Evolutionary conservation across 2,113 vertebrate species (phyloP), one percentile per base, ranked within the genome.

Genomic region (Engraulis encrasicolus): DNA sequence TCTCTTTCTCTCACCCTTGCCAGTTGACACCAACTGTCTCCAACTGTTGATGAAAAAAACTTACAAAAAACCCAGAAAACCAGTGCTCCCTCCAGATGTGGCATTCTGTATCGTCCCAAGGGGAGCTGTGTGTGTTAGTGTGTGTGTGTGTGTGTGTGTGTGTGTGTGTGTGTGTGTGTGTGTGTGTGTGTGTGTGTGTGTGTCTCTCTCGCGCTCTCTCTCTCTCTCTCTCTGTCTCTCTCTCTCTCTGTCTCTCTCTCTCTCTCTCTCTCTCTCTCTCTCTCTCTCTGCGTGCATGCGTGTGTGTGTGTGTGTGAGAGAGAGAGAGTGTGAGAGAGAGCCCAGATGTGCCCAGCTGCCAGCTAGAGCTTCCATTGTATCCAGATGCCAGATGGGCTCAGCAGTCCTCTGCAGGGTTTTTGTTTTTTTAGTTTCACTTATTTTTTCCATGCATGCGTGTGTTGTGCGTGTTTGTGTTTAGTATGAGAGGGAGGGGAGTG

Each of bases 1-100:
- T 58, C 54, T 58, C 18, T 23, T n/a, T 58, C 54, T 58, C 54
- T 66, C 27, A 27, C 14, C 12, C 58, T 27, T 66, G 11, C 58
- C 58, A 66, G 58, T 66, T 66, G 58, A 66, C 58, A 31, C 58
- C n/a, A 66, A 66, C 58, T 66, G 54, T 58, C 54, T 58, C 54
- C 23, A n/a, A 11, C 58, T 31, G n/a, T 15, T 66, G 7, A n/a
- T 27, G 7, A 14, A 66, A 27, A 31, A 66, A 66, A 23, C 12
- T 4, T n/a, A n/a, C n/a, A n/a, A 27, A 23, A 66, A 27, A 11
- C 27, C 23, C 31, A 11, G 27, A 14, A 23, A 9, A 11, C 14
- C n/a, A n/a, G 27, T 23, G n/a, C 58, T 66, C 23, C 58, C 23
- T 66, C 58, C 58, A 66, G 58, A 66, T 66, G 58, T 66, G 58